Base-by-base conservation (phyloP, 2,888 invertebrate genomes). In the Apotomis betuletana region DNA sequence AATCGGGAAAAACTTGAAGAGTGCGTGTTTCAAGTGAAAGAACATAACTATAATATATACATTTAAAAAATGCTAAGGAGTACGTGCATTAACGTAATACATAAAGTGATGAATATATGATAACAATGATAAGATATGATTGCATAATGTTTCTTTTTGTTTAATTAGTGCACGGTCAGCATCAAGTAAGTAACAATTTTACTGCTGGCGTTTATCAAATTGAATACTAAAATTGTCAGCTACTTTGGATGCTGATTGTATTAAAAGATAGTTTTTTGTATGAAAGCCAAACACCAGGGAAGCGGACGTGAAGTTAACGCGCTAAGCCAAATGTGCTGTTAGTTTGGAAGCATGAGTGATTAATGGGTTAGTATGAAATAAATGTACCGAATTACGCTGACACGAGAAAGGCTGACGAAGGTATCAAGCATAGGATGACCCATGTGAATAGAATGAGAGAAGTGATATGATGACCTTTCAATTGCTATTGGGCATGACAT, bases 11-110 rank as follows among this genome's bases (percentile, higher is more conserved):
- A 41, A 6, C 5, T 6, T 6, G 41, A 41, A 6, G 41, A 41
- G 41, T 41, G 41, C 6, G 5, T 41, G 6, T 41, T 41, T 41
- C 5, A 41, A 41, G 41, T 41, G 41, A 6, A 3, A 27, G 27
- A 27, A 27, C 27, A 27, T 27, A 27, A 27, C 27, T 27, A 27
- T 27, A 27, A 27, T 27, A 1, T 0, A 15, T 0, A 46, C 3
- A 46, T 46, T 46, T 8, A 9, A n/a, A 65, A 57, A 5, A 64
- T 36, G 67, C 75, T 74, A 74, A 75, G 76, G 82, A 80, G 80
- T 41, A 41, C 41, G 41, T 85, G 83, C 83, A 82, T 75, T 81
- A 83, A 81, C 83, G 80, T 78, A 74, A 75, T 65, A 74, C 52
- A 74, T 63, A 64, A 61, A 74, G 49, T 71, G 0, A 69, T 49